Conservation (phyloP, 2,113 vertebrate genomes). For the Porphyrio hochstetteri region DNA sequence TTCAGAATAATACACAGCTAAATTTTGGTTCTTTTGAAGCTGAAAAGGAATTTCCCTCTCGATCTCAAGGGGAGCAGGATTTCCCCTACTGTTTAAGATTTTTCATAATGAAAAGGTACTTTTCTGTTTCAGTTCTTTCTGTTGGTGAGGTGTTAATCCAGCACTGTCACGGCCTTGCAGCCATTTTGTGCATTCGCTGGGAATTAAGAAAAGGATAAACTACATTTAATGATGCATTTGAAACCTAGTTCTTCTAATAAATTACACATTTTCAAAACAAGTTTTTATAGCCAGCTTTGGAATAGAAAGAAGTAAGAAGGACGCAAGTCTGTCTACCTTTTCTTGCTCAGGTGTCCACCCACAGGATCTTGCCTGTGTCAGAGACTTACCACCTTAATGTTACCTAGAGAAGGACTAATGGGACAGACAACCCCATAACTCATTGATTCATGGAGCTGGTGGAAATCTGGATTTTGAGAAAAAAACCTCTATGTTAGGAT, state of each 20-base stretch:
- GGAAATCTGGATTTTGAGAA: not conserved
- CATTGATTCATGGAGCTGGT: not conserved
- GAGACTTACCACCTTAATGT: not conserved
- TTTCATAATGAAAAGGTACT: slow-evolving; percentile 14
- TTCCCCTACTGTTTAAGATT: slow-evolving; percentile 24
- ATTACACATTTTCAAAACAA: not conserved
- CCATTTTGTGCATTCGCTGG: not conserved
- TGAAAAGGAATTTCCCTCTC: slow-evolving; percentile 38
- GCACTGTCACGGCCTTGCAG: not conserved
- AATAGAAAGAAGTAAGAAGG: not conserved
- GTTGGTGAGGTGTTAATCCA: not conserved
- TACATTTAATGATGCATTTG: not conserved
- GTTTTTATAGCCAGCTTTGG: not conserved
- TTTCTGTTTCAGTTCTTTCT: slow-evolving; percentile 30
- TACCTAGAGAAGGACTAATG: not conserved
- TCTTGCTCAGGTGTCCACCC: not conserved
- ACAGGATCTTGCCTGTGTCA: not conserved
- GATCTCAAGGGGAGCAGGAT: not conserved
- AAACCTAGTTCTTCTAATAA: not conserved
- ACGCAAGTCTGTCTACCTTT: not conserved
- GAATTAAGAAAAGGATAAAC: not conserved
- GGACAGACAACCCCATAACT: not conserved
- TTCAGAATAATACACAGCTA: not conserved
- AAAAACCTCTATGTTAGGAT: not conserved
- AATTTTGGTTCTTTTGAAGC: not conserved